Evolutionary conservation across 2,888 invertebrate species (phyloP), one percentile per base, ranked within the genome.

Genomic region (Acronicta alni): DNA sequence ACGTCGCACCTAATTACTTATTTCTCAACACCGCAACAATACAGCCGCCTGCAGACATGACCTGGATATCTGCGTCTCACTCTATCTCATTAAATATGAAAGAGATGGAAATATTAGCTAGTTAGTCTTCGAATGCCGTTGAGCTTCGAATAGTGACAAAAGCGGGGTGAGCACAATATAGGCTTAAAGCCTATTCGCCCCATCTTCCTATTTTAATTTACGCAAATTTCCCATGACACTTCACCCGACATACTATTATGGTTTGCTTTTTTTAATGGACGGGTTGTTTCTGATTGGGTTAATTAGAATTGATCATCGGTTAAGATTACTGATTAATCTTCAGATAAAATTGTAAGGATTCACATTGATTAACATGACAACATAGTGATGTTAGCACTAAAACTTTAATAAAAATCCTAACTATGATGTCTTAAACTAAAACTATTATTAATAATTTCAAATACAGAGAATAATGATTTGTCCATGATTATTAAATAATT

Each of bases 211-310:
- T 94, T 94, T 94, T 92, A 94, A 94, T 94, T 94, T 94, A 93
- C 90, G 94, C 91, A 91, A 94, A 94, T 94, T 94, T 94, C 94
- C 94, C 94, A 89, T 92, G 94, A 94, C 94, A 94, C 93, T 89
- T 93, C 89, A 87, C 88, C 87, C 90, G 83, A 89, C 90, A 91
- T 89, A 86, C 83, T 69, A 83, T 86, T 85, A 79, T 85, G 82
- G 74, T 80, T 79, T 71, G 57, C 71, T 70, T 75, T 77, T 30
- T 80, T 85, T 83, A 67, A 73, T 67, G 57, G 82, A 51, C 75
- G 39, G 63, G 65, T 78, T 72, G 3, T 3, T 55, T 59, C 46
- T 66, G 37, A 32, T 15, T 14, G 0, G 32, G 62, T 78, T 80
- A 71, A 60, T 35, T 18, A 0, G 35, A 0, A 2, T 72, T 68